These are phyloP conservation scores for Cladopsammia gracilis DNA, from an alignment of 64 coral and sea anemone genomes.

Conservation along the genomic window DNA sequence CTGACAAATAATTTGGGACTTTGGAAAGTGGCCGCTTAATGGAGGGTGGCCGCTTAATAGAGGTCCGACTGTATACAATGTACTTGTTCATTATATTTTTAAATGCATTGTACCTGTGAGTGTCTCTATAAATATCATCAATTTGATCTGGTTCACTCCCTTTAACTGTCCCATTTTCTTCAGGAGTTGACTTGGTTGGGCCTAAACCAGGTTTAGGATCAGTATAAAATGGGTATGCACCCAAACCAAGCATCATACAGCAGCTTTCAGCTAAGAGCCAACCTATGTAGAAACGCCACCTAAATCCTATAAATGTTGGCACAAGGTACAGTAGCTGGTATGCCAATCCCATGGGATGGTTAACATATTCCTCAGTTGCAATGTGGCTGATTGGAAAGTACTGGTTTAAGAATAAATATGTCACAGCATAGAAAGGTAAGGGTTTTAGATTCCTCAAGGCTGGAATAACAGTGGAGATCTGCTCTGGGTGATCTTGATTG, in stretches of 20 bases:
- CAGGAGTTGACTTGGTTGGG: constrained; percentile 66
- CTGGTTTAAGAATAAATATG: constrained; percentile 76
- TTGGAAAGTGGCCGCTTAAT: too few relatives aligned
- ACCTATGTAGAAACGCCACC: constrained; percentile 96
- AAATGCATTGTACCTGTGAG: constrained; percentile 63
- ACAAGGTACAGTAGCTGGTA: constrained; percentile 91
- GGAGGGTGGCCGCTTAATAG: too few relatives aligned
- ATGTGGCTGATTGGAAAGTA: constrained; percentile 94
- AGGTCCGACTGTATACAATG: too few relatives aligned
- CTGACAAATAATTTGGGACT: too few relatives aligned
- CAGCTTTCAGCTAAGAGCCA: constrained; percentile 96
- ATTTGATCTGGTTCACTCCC: constrained; percentile 17
- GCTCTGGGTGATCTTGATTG: constrained; percentile 75
- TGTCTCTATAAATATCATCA: constrained; percentile 43
- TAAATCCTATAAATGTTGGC: constrained; percentile 92
- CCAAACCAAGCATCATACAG: constrained; percentile 89
- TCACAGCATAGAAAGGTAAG: constrained; percentile 54
- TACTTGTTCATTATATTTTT: background rate
- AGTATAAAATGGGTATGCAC: constrained; percentile 87
- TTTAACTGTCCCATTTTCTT: constrained; percentile 51
- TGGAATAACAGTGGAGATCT: constrained; percentile 82
- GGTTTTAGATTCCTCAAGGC: constrained; percentile 75
- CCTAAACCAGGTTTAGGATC: constrained; percentile 91
- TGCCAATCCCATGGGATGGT: constrained; percentile 82
- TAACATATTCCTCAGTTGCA: constrained; percentile 65